Evolutionary conservation across 2,113 vertebrate genomes (phyloP).

Genomic region (Solea solea): DNA sequence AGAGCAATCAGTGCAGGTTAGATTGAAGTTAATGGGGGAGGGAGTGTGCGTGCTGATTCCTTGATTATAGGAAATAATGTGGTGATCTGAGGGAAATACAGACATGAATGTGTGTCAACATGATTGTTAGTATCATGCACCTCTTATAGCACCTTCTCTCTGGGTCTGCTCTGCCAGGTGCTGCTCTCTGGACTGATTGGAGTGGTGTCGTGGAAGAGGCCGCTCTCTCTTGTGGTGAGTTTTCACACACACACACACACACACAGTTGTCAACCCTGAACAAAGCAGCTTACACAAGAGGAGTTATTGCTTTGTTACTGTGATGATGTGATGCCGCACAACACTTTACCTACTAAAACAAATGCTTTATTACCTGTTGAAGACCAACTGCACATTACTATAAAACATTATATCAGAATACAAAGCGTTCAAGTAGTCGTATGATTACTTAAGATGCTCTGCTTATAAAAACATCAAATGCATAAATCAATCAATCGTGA

Average conservation of each 20-base stretch:
- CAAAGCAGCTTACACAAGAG: conserved; percentile 30
- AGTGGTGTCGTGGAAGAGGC: conserved; percentile 98
- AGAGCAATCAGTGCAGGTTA: too few species aligned
- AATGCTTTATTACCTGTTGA: conserved; percentile 2
- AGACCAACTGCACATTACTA: neutral
- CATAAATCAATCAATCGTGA: neutral
- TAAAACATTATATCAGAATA: neutral
- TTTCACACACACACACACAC: conserved; percentile 16
- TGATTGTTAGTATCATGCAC: conserved; percentile 10
- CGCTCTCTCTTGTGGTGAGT: conserved; percentile 97
- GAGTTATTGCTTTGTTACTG: conserved; percentile 7
- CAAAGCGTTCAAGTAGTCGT: neutral
- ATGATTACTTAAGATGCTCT: neutral
- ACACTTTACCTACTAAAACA: conserved; percentile 1
- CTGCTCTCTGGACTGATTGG: conserved; percentile 96
- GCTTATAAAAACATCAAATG: neutral
- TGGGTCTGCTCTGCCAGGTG: conserved; percentile 83
- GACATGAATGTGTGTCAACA: neutral
- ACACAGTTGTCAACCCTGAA: conserved; percentile 30
- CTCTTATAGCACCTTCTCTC: conserved; percentile 36
- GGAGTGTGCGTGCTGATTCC: too few species aligned
- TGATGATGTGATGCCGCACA: neutral
- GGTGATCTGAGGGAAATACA: too few species aligned
- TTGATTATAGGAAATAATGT: too few species aligned
- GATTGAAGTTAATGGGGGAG: too few species aligned